Evolutionary conservation across 2,113 vertebrate genomes (phyloP).

Genomic region (Columba janthina): DNA sequence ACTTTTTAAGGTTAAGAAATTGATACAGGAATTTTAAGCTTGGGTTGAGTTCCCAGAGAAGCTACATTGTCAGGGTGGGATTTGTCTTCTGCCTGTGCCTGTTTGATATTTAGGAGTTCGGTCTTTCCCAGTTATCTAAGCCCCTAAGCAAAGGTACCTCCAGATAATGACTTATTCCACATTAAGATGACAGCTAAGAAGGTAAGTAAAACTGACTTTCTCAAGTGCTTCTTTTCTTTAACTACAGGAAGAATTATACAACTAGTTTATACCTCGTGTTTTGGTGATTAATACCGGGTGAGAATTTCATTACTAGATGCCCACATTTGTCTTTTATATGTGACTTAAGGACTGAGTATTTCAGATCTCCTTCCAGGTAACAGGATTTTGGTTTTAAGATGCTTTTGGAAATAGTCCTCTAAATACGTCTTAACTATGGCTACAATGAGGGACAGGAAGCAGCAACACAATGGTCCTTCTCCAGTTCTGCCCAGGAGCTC

Average conservation of each 20-base stretch:
- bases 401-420: neutral
- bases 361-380: neutral
- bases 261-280: neutral
- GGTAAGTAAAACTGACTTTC: neutral
- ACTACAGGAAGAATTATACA: neutral
- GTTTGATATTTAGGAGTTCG: neutral
- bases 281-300: neutral
- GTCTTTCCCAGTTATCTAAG: neutral
- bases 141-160: neutral
- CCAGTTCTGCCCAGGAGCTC: neutral
- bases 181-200: neutral
- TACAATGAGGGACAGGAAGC: neutral
- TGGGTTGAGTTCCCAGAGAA: neutral
- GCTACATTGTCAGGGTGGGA: neutral
- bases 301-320: neutral
- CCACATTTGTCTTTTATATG: neutral
- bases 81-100: neutral
- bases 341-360: neutral
- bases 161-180: neutral
- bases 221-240: neutral
- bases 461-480: neutral
- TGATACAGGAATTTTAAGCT: neutral
- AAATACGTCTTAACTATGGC: neutral
- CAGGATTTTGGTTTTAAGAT: neutral
- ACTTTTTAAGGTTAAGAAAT: neutral